phyloP scores from a whole-genome alignment of 2,797 vertebrate species.

The Dryobates pubescens region DNA sequence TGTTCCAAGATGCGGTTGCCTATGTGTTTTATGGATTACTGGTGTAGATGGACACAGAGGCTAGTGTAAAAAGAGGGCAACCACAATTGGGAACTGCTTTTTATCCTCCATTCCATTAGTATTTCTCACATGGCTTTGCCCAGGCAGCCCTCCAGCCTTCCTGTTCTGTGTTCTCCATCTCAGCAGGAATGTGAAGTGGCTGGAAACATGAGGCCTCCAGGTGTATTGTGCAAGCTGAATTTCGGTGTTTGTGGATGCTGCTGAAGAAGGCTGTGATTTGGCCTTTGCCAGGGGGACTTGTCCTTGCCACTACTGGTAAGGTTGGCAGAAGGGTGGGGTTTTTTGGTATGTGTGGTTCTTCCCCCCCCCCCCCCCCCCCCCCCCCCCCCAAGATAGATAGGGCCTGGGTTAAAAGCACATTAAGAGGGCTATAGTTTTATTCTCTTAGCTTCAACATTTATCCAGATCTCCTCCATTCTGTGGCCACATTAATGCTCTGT shows the following conservation, averaged over 20 bases:
- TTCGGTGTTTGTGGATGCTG: not conserved
- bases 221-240: rapidly evolving
- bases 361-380: no score
- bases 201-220: not conserved
- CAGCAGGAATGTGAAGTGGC: not conserved
- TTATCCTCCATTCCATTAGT: not conserved
- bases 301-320: not conserved
- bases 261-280: not conserved
- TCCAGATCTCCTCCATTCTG: not conserved
- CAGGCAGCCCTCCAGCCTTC: not conserved
- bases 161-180: not conserved
- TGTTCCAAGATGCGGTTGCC: not conserved
- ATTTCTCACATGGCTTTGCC: not conserved
- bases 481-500: not conserved
- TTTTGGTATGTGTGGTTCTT: no score
- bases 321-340: not conserved
- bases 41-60: not conserved
- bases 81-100: not conserved
- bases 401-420: not conserved
- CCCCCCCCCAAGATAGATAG: no score
- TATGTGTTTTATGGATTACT: not conserved
- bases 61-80: not conserved
- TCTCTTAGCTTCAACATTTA: not conserved
- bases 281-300: not conserved
- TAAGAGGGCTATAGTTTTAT: not conserved